Percentiles rank a stretch among this genome's conserved stretches.
These are phyloP conservation scores for Nephrotoma appendiculata DNA, from an alignment of 2,888 invertebrate species.

Conservation along the genomic window DNA sequence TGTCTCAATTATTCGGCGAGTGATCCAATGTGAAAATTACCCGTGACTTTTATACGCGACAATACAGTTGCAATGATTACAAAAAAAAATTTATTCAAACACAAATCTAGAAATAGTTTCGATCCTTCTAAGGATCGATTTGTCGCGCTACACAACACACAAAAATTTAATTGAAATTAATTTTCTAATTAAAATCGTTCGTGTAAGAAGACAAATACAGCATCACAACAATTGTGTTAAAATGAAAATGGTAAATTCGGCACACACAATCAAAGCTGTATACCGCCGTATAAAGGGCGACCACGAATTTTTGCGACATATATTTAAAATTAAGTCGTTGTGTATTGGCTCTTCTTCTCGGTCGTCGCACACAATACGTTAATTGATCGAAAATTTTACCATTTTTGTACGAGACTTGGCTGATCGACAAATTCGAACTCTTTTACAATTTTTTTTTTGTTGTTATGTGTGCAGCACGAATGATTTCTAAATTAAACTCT, in stretches of 20 bases:
- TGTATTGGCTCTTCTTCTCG: not conserved
- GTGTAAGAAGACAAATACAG: not conserved
- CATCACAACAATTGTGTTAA: not conserved
- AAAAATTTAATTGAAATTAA: not conserved
- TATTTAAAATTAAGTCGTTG: not conserved
- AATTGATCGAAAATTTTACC: not conserved
- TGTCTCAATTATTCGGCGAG: conserved; percentile 1
- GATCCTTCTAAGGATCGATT: conserved; percentile 4
- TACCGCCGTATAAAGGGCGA: not conserved
- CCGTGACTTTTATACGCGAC: not conserved
- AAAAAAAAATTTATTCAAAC: not conserved
- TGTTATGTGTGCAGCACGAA: not conserved
- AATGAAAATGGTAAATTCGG: not conserved
- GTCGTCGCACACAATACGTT: not conserved
- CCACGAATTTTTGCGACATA: not conserved
- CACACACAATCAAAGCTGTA: not conserved
- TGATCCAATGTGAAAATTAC: not conserved
- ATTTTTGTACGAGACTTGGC: not conserved
- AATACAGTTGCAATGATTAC: not conserved
- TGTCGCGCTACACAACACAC: not conserved
- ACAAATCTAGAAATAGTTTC: not conserved
- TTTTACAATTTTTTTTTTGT: not conserved
- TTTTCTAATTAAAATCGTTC: not conserved
- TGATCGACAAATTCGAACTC: not conserved
- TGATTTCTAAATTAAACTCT: not conserved